phyloP scores from a whole-genome alignment of 2,888 invertebrate species.

The Cheilosia scutellata region DNA sequence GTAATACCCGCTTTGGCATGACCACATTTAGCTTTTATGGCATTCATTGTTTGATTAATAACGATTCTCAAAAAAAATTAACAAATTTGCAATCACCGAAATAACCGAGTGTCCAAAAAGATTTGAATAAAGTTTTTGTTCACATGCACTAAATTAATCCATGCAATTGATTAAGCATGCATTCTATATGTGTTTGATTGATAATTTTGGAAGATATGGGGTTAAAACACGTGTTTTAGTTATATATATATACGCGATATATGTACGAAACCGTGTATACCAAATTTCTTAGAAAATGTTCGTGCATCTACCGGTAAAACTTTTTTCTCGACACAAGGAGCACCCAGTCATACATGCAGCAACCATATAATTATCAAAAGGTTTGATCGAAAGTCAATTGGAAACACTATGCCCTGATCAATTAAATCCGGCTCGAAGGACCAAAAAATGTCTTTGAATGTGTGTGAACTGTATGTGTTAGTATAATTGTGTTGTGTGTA shows the following conservation, averaged over 20 bases:
- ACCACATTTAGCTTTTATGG: slow-evolving; percentile 8
- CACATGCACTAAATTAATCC: too few species aligned
- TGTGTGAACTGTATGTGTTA: too few species aligned
- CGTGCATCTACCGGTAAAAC: background rate
- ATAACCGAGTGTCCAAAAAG: too few species aligned
- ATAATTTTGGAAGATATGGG: too few species aligned
- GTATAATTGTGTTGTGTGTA: too few species aligned
- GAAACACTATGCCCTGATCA: slow-evolving; percentile 1
- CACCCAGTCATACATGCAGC: background rate
- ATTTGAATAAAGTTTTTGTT: too few species aligned
- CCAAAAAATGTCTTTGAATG: background rate
- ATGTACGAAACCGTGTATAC: background rate
- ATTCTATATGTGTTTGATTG: too few species aligned
- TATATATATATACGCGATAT: too few species aligned
- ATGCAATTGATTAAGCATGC: too few species aligned
- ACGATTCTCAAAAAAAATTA: too few species aligned
- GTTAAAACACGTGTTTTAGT: too few species aligned
- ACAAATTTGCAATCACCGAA: background rate
- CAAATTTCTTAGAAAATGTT: background rate
- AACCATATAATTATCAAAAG: background rate
- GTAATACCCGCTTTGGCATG: slow-evolving; percentile 19
- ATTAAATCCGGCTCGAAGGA: slow-evolving; percentile 1
- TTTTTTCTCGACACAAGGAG: background rate
- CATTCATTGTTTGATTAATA: too few species aligned
- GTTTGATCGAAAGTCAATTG: background rate